Evolutionary conservation across 64 coral and sea anemone species (phyloP).

Genomic region (Montipora sp.): DNA sequence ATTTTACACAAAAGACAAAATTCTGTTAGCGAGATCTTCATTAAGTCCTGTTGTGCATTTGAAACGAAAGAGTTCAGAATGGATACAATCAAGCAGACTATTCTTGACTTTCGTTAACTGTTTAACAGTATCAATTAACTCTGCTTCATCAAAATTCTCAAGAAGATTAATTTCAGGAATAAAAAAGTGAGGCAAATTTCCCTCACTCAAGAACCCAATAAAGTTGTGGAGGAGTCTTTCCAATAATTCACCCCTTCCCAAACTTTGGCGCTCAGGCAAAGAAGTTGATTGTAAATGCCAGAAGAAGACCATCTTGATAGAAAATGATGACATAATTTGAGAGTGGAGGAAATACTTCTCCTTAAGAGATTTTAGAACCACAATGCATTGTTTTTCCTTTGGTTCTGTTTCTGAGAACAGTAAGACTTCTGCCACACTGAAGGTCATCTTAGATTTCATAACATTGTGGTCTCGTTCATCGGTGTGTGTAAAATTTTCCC

Average conservation of each 20-base stretch:
- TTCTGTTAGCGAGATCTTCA: slow-evolving; percentile 32
- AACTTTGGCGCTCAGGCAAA: neutral
- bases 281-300: slow-evolving; percentile 39
- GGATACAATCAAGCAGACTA: neutral
- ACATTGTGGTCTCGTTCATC: neutral
- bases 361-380: slow-evolving; percentile 9
- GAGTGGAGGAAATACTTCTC: neutral
- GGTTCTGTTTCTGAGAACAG: slow-evolving; percentile 28
- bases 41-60: neutral
- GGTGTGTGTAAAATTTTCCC: neutral
- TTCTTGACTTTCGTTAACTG: neutral
- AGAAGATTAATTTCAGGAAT: neutral
- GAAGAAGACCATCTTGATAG: slow-evolving; percentile 4
- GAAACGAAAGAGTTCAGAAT: slow-evolving; percentile 3
- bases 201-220: neutral
- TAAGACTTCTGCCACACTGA: neutral
- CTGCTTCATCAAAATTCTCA: neutral
- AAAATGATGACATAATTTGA: slow-evolving; percentile 5
- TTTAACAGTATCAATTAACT: neutral
- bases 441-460: slow-evolving; percentile 20
- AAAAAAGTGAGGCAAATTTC: slow-evolving; percentile 35
- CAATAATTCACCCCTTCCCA: slow-evolving; percentile 26
- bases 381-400: slow-evolving; percentile 27
- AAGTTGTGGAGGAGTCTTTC: neutral
- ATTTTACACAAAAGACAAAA: neutral